Evolutionary conservation across 2,113 vertebrate species (phyloP), one percentile per base, ranked within the genome.

Genomic region (Protobothrops flavoviridis): DNA sequence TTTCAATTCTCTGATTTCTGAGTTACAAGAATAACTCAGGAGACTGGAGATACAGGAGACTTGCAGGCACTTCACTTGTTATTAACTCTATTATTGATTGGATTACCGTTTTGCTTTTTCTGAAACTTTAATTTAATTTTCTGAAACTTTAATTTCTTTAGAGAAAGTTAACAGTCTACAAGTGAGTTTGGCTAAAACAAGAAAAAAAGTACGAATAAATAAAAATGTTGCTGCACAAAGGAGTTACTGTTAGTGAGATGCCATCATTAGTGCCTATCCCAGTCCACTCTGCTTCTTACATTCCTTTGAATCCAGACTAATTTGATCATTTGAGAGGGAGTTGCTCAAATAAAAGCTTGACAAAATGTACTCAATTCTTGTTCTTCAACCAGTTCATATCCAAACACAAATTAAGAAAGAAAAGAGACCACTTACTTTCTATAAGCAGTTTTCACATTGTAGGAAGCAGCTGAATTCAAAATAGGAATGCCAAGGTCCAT

Each of bases 401-500:
- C 20, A 64, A 61, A 61, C 8, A 9, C 13, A 50, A 13, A 20
- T 86, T 17, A 59, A 90, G 9, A 39, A 57, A 3, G 3, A 64
- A 26, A 89, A 90, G 85, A 0, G 5, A 94, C 69, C 87, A 98
- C 99, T 98, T 98, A 99, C 99, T 99, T 99, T 98, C 97, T 99
- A 97, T 99, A 99, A 85, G 99, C 99, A 9, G 99, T 99, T 98
- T 99, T 99, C 92, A 99, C 99, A 96, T 99, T 99, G 98, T 99
- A 99, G 74, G 99, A 99, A 48, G 99, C 99, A 95, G 99, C 99
- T 0, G 99, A 99, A 97, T 99, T 99, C 95, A 99, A 98, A 96
- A 99, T 98, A 13, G 99, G 99, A 98, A 99, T 99, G 96, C 99
- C 99, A 96, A 99, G 98, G 96, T 99, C 99, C 97, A 99, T 99